Percentiles rank a stretch among this genome's conserved stretches.
phyloP scores from a whole-genome alignment of 2,888 invertebrate genomes.

The Dermolepida albohirtum region DNA sequence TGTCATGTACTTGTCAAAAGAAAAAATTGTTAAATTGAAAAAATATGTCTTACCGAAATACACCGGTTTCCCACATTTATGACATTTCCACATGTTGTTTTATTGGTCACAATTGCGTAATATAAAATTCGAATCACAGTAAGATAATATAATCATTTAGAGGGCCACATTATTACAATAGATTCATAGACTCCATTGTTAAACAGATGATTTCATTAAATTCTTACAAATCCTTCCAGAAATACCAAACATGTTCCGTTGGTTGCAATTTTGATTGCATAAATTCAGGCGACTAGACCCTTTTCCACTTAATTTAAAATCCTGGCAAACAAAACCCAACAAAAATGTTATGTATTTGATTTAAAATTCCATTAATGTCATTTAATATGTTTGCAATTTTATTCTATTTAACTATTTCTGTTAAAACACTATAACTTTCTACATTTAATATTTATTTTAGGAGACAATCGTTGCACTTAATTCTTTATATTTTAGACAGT shows the following conservation, averaged over 20 bases:
- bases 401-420: no score
- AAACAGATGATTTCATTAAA: constrained; percentile 39
- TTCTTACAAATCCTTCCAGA: constrained; percentile 13
- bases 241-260: constrained; percentile 16
- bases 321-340: no score
- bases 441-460: no score
- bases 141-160: constrained; percentile 24
- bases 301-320: no score
- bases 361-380: no score
- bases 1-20: not conserved
- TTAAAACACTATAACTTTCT: no score
- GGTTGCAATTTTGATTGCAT: constrained; percentile 15
- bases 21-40: not conserved
- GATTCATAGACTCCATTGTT: constrained; percentile 36
- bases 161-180: constrained; percentile 25
- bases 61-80: constrained; percentile 84
- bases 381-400: no score
- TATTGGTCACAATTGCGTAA: constrained; percentile 23
- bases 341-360: no score
- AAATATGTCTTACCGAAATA: constrained; percentile 73
- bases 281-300: no score
- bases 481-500: no score
- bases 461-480: no score
- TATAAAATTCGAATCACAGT: constrained; percentile 24
- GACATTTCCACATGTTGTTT: constrained; percentile 80